These are phyloP conservation scores for Pseudomyrmex gracilis DNA, from an alignment of 1,140 invertebrate genomes.

Conservation along the genomic window DNA sequence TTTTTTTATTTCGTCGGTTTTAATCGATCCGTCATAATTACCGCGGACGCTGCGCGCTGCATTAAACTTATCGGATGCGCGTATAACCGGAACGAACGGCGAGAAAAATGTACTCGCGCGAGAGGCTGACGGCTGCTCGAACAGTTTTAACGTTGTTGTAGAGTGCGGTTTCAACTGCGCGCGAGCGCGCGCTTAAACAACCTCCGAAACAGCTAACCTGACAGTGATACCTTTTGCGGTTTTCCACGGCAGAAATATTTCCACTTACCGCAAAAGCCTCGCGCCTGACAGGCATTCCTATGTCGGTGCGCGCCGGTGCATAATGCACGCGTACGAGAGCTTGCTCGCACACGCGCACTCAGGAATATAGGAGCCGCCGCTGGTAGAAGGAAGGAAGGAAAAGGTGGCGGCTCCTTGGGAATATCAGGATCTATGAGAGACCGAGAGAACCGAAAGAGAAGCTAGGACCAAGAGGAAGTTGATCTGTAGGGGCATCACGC, in stretches of 20 bases:
- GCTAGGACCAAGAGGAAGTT: conserved; percentile 26
- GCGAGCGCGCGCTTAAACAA: conserved; percentile 43
- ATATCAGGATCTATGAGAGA: conserved; percentile 67
- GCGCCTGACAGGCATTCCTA: conserved; percentile 63
- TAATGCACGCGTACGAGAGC: conserved; percentile 25
- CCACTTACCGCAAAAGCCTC: conserved; percentile 72
- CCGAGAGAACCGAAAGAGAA: neutral
- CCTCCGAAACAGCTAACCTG: conserved; percentile 44
- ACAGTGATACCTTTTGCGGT: conserved; percentile 62
- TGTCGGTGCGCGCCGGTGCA: conserved; percentile 20
- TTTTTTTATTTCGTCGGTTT: conserved; percentile 52
- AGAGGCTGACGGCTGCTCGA: conserved; percentile 14
- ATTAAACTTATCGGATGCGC: conserved; percentile 19
- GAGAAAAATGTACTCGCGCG: conserved; percentile 23
- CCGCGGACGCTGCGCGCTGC: conserved; percentile 9
- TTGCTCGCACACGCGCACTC: neutral
- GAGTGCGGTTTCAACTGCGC: conserved; percentile 11
- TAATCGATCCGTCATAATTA: conserved; percentile 62
- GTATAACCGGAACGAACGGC: neutral
- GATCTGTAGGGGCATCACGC: conserved; percentile 81
- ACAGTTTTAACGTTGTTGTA: neutral
- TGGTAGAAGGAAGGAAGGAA: conserved; percentile 22
- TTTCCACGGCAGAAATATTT: conserved; percentile 71
- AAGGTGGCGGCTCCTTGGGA: conserved; percentile 42
- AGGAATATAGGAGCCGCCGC: conserved; percentile 6